A percentile compares a stretch with the other conserved stretches of the same genome.
Conservation (phyloP, 2,888 invertebrate species). For the Agrochola macilenta region DNA sequence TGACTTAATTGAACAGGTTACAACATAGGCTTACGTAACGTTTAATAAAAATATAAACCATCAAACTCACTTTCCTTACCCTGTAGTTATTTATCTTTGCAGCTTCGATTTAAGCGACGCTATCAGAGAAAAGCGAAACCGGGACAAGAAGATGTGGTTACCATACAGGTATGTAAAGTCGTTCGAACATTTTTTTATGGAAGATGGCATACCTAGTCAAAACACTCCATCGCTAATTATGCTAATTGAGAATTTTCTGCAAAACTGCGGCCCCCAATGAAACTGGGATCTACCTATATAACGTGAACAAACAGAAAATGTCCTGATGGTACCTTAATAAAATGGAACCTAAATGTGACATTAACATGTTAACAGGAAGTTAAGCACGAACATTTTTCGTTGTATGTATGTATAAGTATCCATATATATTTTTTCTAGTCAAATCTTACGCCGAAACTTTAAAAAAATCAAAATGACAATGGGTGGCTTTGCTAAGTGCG, state of each 20-base stretch:
- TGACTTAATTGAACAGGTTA: conserved; percentile 88
- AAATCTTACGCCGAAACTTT: background rate
- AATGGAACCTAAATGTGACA: background rate
- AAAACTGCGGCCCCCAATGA: background rate
- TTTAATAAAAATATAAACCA: conserved; percentile 7
- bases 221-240: no score
- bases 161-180: conserved; percentile 80
- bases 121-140: conserved; percentile 90
- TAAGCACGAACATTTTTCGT: background rate
- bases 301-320: background rate
- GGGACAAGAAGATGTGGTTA: conserved; percentile 89
- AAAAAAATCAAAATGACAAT: background rate
- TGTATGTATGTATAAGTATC: background rate
- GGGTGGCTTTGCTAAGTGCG: background rate
- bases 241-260: background rate
- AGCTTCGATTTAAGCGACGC: conserved; percentile 91
- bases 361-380: background rate
- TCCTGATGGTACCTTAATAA: background rate
- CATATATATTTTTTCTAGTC: background rate
- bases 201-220: background rate
- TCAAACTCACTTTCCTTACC: background rate
- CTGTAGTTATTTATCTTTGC: conserved; percentile 60
- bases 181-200: background rate
- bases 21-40: background rate
- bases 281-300: background rate